Base-by-base conservation (phyloP, 1,140 invertebrate species). In the Oryctes rhinoceros region DNA sequence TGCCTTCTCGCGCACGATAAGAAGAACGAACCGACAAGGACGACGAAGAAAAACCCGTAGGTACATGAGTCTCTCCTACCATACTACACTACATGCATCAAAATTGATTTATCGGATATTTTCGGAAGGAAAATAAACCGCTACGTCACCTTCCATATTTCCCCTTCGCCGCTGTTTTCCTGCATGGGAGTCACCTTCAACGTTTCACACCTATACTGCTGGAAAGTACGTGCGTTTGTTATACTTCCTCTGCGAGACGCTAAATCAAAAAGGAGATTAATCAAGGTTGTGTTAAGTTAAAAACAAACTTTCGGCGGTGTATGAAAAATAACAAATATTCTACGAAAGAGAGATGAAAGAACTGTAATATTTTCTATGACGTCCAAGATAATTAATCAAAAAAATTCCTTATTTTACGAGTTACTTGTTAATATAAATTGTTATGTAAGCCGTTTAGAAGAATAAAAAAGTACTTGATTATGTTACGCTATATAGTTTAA, bases 31-130 rank as follows among this genome's bases (percentile, higher is more conserved):
- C 24, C 20, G 20, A 71, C 35, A 37, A 71, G 65, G n/a, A n/a
- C n/a, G 65, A 71, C 65, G 65, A 71, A 30, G 65, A 71, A 71
- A 80, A 80, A 80, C 47, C 48, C 79, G 76, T 39, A 39, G 39
- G 39, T 47, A 67, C 48, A 67, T 74, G 79, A 71, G 71, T 80
- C 74, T 7, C 39, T 39, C 7, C 39, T 62, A 71, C 47, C 59
- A 44, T 39, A 59, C 39, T n/a, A n/a, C 53, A 59, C 65, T 71
- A 71, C 20, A 71, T 71, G 65, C 62, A 20, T 35, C 78, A 13
- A 78, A 78, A 59, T 53, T 78, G 75, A 76, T 78, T 78, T 78
- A 78, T 49, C 24, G 47, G 49, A 78, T 35, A 78, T 78, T 78
- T 78, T 35, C 76, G 24, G 39, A 37, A 78, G 76, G 20, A 78